These are phyloP conservation scores for Euwallacea similis DNA, from an alignment of 1,140 invertebrate genomes.

Conservation along the genomic window DNA sequence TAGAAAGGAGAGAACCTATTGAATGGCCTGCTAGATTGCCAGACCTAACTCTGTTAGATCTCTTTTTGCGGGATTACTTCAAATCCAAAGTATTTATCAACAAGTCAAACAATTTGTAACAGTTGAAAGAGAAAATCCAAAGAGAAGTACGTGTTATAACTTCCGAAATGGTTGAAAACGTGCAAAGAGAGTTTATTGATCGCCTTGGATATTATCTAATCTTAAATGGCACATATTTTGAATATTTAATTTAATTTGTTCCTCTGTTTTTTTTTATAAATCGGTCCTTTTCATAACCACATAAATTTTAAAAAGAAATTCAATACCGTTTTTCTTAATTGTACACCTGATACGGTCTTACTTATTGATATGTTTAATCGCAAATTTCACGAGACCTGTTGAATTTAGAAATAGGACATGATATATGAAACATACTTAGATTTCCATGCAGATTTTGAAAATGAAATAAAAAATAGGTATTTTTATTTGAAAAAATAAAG, in stretches of 20 bases:
- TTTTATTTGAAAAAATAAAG: no score
- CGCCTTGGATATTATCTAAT: not conserved
- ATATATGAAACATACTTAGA: no score
- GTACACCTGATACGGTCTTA: no score
- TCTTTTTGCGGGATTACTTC: not conserved
- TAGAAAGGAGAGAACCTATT: not conserved
- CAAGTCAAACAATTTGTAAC: not conserved
- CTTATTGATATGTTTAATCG: no score
- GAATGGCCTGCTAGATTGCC: not conserved
- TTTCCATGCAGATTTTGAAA: no score
- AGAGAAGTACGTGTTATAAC: no score
- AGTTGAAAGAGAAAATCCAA: not conserved
- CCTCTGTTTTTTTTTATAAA: not conserved
- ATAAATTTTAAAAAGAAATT: not conserved
- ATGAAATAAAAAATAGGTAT: no score
- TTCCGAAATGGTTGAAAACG: no score
- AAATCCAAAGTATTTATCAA: not conserved
- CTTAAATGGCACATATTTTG: no score
- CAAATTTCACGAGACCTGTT: no score
- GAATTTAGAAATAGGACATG: no score
- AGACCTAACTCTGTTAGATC: not conserved
- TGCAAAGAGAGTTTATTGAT: not conserved
- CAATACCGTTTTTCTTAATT: not conserved
- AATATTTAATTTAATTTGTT: no score
- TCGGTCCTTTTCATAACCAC: not conserved